Percentiles rank a stretch among this genome's conserved stretches.
phyloP scores from a whole-genome alignment of 2,888 invertebrate species.

The Andrena hattorfiana region DNA sequence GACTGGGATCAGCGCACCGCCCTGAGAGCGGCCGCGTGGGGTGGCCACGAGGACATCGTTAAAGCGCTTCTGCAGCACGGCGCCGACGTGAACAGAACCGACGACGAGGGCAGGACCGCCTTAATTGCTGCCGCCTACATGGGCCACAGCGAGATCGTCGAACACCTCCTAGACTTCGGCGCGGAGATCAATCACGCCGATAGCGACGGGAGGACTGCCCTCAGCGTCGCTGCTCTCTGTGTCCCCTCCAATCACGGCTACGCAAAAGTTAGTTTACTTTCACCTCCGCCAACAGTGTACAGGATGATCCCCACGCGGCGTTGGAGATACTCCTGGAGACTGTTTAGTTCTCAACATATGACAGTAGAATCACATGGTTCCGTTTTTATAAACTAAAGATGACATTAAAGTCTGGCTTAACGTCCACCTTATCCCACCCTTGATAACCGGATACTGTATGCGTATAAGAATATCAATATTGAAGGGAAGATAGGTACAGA shows the following conservation, averaged over 20 bases:
- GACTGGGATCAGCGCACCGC: constrained; percentile 96
- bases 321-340: no score
- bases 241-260: constrained; percentile 92
- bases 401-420: not conserved
- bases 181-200: constrained; percentile 95
- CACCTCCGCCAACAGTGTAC: not conserved
- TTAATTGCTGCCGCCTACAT: constrained; percentile 98
- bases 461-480: no score
- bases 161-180: constrained; percentile 92
- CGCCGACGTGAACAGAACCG: constrained; percentile 93
- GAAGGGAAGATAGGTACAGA: no score
- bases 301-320: not conserved
- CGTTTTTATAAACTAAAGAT: no score
- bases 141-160: constrained; percentile 97
- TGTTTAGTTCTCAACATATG: no score
- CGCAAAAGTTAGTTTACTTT: constrained; percentile 85
- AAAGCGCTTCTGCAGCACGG: constrained; percentile 91
- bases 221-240: constrained; percentile 95
- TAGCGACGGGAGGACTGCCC: constrained; percentile 94
- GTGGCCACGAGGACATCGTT: constrained; percentile 95
- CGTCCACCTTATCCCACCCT: no score
- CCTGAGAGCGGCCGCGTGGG: constrained; percentile 96
- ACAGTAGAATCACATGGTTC: no score
- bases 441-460: no score
- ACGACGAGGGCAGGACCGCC: constrained; percentile 96